Evolutionary conservation across 1,140 invertebrate species (phyloP), one percentile per base, ranked within the genome.

Genomic region (Campoletis sonorensis): DNA sequence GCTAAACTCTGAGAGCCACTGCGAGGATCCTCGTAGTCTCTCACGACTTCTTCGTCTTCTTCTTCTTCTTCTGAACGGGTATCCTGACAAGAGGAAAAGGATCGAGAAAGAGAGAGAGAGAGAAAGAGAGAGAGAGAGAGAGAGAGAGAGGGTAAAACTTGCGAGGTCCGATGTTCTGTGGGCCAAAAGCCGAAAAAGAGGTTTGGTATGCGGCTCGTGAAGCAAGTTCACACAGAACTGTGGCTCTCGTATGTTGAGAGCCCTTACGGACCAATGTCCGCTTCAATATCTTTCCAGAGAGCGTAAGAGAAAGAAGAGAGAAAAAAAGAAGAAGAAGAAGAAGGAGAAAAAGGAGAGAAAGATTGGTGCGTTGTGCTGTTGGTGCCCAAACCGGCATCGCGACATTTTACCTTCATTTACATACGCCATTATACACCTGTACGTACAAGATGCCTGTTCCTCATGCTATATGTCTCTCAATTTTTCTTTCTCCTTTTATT

Each of bases 141-240:
- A 51, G 72, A 68, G 80, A 72, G 67, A 72, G 49, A 75, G 72
- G 67, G 77, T 54, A 64, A 79, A 33, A 80, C 58, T 64, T 13
- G 45, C 49, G 49, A 33, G 72, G 72, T 30, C 21, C 72, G 26
- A 33, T 1, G 27, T 33, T 70, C 75, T 33, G 15, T 61, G 76
- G 80, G 80, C 81, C 79, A 82, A 83, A 81, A 83, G 82, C 84
- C 79, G 75, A 83, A 82, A 86, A 82, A 77, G 85, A 84, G 87
- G 85, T 88, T 90, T 90, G 88, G 89, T 90, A 90, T 90, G 89
- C 88, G 88, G 85, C 87, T 82, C 85, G 85, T 86, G 85, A 83
- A 87, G 87, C 85, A 84, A 88, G 88, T 90, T 90, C 89, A 90
- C 89, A 90, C 89, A 89, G 87, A 82, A 84, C 82, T 76, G 82